These are phyloP conservation scores for Meda fulgida DNA, from an alignment of 2,797 vertebrate species.

Conservation along the genomic window DNA sequence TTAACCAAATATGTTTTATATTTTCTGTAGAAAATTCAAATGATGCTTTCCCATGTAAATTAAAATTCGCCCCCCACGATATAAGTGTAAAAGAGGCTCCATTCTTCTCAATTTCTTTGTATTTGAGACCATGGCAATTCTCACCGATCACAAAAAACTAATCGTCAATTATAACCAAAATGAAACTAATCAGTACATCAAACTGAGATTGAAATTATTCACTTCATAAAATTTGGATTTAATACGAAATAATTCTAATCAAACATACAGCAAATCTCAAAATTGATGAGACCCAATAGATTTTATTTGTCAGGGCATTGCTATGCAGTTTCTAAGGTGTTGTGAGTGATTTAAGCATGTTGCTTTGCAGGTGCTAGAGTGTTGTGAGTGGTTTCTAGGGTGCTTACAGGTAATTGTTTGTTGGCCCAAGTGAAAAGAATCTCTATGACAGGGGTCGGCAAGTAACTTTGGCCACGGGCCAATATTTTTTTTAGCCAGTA, in stretches of 20 bases:
- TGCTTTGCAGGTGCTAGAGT: neutral
- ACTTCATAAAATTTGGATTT: neutral
- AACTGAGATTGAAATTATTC: neutral
- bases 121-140: neutral
- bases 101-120: neutral
- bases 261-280: neutral
- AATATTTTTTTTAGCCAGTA: no score
- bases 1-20: neutral
- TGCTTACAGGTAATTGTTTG: neutral
- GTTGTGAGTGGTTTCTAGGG: neutral
- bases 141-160: neutral
- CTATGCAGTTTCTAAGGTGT: neutral
- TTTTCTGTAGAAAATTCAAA: no score
- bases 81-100: neutral
- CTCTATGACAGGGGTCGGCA: neutral
- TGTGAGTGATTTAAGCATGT: neutral
- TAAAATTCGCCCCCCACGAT: neutral
- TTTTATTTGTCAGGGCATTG: neutral
- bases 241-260: neutral
- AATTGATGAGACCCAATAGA: neutral
- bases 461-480: no score
- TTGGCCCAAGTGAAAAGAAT: neutral
- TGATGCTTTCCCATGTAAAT: neutral
- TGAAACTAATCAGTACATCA: neutral
- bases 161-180: neutral